Base-by-base conservation (phyloP, 2,797 vertebrate genomes). In the Argya squamiceps region DNA sequence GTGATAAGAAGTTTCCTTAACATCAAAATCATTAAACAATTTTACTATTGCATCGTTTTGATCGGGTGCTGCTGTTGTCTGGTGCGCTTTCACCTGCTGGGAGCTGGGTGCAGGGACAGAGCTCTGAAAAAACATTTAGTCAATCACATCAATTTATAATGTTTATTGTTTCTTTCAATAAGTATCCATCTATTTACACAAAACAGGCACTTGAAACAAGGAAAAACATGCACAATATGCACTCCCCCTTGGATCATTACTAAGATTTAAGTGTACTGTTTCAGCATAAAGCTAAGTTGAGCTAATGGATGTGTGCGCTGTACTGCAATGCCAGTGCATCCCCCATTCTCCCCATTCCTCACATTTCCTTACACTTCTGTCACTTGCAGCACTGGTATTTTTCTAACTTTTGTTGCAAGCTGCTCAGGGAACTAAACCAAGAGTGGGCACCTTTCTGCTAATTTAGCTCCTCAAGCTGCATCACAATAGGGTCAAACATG, bases 1-100 rank as follows among this genome's bases (percentile, higher is more conserved):
- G 96, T 99, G 99, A 97, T 99, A 99, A 27, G 99, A 99, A 6
- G 99, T 99, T 97, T 99, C 99, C 20, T 99, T 99, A 44, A 99
- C 99, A 88, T 99, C 99, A 82, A 98, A 99, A 86, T 98, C 98
- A 91, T 78, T 98, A 96, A 99, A 99, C 39, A 99, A 97, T 92
- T 98, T 99, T 78, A 99, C 98, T 98, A 99, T 99, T 41, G 98
- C 98, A 20, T 99, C 99, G 0, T 97, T 99, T 91, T 99, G 98
- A 94, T 99, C 99, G 22, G 98, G 97, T 26, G 98, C 96, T 50
- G 98, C 96, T 44, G 98, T 97, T 19, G 98, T 88, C 97, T 99
- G 99, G 58, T 99, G 99, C 0, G 98, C 96, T 88, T 99, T 99
- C 63, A 98, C 98, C 90, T 99, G 99, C 96, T 99, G 99, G 60